Evolutionary conservation across 2,797 vertebrate genomes (phyloP).

Genomic region (Aeoliscus strigatus): DNA sequence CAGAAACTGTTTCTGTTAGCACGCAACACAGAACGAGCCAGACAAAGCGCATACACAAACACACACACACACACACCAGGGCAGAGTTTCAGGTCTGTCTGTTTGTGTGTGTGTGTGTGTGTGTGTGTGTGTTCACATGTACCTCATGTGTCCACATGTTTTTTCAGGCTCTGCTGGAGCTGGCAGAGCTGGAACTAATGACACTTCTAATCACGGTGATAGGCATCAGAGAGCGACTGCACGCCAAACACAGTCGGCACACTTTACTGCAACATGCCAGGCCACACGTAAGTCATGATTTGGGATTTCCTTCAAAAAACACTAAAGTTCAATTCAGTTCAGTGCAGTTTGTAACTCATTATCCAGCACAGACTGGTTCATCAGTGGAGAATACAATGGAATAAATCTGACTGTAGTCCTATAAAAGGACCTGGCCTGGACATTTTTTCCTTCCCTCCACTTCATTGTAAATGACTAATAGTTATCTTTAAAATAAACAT

Average conservation of each 20-base stretch:
- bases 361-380: slow-evolving; percentile 2
- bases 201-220: slow-evolving; percentile 65
- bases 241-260: slow-evolving; percentile 56
- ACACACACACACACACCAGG: slow-evolving; percentile 28
- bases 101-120: slow-evolving; percentile 9
- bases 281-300: slow-evolving; percentile 40
- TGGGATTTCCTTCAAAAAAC: slow-evolving; percentile 43
- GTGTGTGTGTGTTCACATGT: slow-evolving; percentile 3
- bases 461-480: slow-evolving; percentile 1
- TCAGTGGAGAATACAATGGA: slow-evolving; percentile 2
- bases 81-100: background rate
- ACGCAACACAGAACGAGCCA: slow-evolving; percentile 6
- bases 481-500: slow-evolving; percentile 4
- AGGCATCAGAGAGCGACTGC: slow-evolving; percentile 61
- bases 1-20: slow-evolving; percentile 30
- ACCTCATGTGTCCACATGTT: slow-evolving; percentile 47
- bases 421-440: too few species aligned
- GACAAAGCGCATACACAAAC: slow-evolving; percentile 15
- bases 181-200: slow-evolving; percentile 66
- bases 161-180: slow-evolving; percentile 57
- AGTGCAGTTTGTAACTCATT: slow-evolving; percentile 15
- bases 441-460: background rate
- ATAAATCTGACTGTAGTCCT: slow-evolving; percentile 4
- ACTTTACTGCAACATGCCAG: slow-evolving; percentile 48
- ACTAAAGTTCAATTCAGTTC: slow-evolving; percentile 1